Evolutionary conservation across 1,140 invertebrate species (phyloP).

Genomic region (Psix sp.): DNA sequence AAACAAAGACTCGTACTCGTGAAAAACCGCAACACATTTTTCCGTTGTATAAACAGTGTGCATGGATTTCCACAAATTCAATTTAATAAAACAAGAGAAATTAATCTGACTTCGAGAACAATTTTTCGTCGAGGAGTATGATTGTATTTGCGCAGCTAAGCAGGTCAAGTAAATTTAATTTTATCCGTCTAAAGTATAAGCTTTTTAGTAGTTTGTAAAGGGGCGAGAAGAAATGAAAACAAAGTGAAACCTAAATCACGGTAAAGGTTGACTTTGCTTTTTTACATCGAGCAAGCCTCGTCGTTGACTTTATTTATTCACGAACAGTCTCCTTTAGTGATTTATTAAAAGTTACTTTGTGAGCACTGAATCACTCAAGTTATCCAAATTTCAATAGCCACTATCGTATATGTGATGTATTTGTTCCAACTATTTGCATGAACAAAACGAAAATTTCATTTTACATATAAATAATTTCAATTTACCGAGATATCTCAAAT

Average conservation of each 20-base stretch:
- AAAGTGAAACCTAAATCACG: slow-evolving; percentile 4
- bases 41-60: too few relatives aligned
- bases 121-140: not conserved
- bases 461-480: too few relatives aligned
- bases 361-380: not conserved
- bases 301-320: slow-evolving; percentile 24
- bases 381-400: not conserved
- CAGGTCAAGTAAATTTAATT: slow-evolving; percentile 27
- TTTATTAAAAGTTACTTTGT: slow-evolving; percentile 12
- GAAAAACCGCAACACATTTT: too few relatives aligned
- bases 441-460: too few relatives aligned
- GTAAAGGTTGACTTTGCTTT: slow-evolving; percentile 11
- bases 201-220: slow-evolving; percentile 22
- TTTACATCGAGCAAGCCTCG: slow-evolving; percentile 4
- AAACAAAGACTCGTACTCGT: too few relatives aligned
- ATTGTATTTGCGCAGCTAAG: slow-evolving; percentile 12
- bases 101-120: slow-evolving; percentile 2
- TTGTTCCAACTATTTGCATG: too few relatives aligned
- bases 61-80: not conserved
- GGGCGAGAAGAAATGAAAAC: not conserved
- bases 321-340: slow-evolving; percentile 10
- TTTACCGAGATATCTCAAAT: too few relatives aligned
- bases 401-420: too few relatives aligned
- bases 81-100: not conserved
- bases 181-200: slow-evolving; percentile 19